phyloP scores from a whole-genome alignment of 2,888 invertebrate genomes.

The Ferdinandea cuprea region DNA sequence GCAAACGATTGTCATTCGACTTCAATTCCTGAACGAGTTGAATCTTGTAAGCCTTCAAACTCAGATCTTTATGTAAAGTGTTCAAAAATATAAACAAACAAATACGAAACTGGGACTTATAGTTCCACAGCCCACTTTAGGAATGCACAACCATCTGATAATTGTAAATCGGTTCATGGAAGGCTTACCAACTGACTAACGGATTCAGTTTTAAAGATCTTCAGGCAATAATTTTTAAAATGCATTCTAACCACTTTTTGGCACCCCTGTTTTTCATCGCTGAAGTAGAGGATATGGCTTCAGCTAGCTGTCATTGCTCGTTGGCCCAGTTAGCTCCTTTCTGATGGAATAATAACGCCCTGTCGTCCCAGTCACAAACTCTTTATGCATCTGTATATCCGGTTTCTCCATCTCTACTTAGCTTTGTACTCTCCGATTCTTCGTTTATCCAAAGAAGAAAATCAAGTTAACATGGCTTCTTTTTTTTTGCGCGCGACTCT shows the following conservation, averaged over 20 bases:
- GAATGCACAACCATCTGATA: too few relatives aligned
- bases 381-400: slow-evolving; percentile 49
- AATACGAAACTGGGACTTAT: too few relatives aligned
- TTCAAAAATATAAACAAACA: too few relatives aligned
- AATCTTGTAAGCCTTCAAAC: too few relatives aligned
- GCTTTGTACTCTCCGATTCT: slow-evolving; percentile 39
- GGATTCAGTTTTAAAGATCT: too few relatives aligned
- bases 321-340: slow-evolving; percentile 68
- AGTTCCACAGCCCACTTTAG: too few relatives aligned
- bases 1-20: too few relatives aligned
- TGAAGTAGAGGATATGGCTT: neutral
- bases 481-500: slow-evolving; percentile 58
- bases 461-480: slow-evolving; percentile 66
- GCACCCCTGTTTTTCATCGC: slow-evolving; percentile 13
- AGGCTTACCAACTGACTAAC: too few relatives aligned
- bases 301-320: slow-evolving; percentile 36
- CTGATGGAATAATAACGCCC: slow-evolving; percentile 69
- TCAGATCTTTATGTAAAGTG: too few relatives aligned
- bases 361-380: slow-evolving; percentile 58
- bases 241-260: neutral
- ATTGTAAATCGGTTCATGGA: too few relatives aligned
- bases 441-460: slow-evolving; percentile 35
- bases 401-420: slow-evolving; percentile 37
- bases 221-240: neutral
- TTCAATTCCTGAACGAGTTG: too few relatives aligned